A percentile compares a stretch with the other conserved stretches of the same genome.
Evolutionary conservation across 2,888 invertebrate genomes (phyloP).

Genomic region (Lasioglossum figueresi): DNA sequence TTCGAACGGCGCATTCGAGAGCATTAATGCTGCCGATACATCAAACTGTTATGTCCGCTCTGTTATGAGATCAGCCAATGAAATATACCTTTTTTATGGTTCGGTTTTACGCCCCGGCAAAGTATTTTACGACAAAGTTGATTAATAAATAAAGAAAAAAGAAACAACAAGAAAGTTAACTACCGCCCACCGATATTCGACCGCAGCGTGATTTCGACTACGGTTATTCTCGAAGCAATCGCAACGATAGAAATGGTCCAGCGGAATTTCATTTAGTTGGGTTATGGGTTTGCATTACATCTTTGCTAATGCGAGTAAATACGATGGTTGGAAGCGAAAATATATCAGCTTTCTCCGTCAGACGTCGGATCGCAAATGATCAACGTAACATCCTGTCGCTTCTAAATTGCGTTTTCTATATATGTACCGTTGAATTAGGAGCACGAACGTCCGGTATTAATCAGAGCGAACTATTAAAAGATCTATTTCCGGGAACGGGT

Average conservation of each 20-base stretch:
- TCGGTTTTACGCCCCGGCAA: not conserved
- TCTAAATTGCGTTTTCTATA: slow-evolving; percentile 7
- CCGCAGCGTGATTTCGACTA: slow-evolving; percentile 1
- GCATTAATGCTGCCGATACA: slow-evolving; percentile 24
- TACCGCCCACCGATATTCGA: not conserved
- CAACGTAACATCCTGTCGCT: slow-evolving; percentile 11
- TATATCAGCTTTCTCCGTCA: slow-evolving; percentile 38
- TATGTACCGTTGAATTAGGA: not conserved
- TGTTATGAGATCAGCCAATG: slow-evolving; percentile 10
- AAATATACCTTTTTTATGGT: slow-evolving; percentile 11
- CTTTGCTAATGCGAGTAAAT: slow-evolving; percentile 60
- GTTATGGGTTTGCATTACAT: slow-evolving; percentile 48
- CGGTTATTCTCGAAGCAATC: slow-evolving; percentile 20
- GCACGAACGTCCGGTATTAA: not conserved
- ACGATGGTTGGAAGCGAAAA: slow-evolving; percentile 36
- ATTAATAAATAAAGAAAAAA: slow-evolving; percentile 10
- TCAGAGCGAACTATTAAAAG: not conserved
- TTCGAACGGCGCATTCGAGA: not conserved
- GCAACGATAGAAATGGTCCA: slow-evolving; percentile 27
- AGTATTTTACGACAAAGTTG: slow-evolving; percentile 14
- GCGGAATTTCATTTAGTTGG: slow-evolving; percentile 56
- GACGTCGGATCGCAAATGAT: slow-evolving; percentile 13
- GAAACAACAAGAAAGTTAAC: slow-evolving; percentile 32
- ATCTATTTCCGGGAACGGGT: not conserved
- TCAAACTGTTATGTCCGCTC: slow-evolving; percentile 20